phyloP scores from a whole-genome alignment of 2,797 vertebrate genomes.

The Enteromius afrohamiltoni region DNA sequence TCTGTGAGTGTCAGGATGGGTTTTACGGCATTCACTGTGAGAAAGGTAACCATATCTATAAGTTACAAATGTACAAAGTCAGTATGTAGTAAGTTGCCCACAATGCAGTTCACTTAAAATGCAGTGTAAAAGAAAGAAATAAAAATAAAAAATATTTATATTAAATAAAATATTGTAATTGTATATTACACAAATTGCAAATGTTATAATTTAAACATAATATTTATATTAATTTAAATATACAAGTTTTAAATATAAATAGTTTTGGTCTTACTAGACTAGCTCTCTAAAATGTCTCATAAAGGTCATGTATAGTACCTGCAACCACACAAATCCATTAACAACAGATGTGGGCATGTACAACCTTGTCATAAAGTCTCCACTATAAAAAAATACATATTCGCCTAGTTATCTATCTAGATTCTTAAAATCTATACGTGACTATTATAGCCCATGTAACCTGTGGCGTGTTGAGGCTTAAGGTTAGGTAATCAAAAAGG shows the following conservation, averaged over 20 bases:
- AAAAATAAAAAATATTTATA: neutral
- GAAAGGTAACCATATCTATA: slow-evolving; percentile 79
- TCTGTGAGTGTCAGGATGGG: slow-evolving; percentile 88
- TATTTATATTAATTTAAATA: neutral
- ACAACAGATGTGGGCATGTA: neutral
- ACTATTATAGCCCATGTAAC: too few relatives aligned
- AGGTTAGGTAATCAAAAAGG: too few relatives aligned
- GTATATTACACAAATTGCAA: neutral
- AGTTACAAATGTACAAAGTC: neutral
- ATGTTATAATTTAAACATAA: too few relatives aligned
- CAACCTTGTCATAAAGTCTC: neutral
- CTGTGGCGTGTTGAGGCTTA: too few relatives aligned
- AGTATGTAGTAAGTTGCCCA: neutral
- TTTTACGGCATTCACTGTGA: slow-evolving; percentile 90
- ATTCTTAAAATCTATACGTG: too few relatives aligned
- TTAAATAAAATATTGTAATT: neutral
- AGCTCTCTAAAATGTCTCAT: neutral
- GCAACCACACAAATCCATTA: slow-evolving; percentile 1
- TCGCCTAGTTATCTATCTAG: too few relatives aligned
- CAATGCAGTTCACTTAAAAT: neutral
- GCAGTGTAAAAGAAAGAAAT: neutral
- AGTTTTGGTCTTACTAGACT: neutral
- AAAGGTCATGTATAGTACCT: neutral
- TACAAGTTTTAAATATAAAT: neutral
- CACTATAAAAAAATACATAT: slow-evolving; percentile 11